These are phyloP conservation scores for Ochotona princeps DNA, from an alignment of 2,113 vertebrate genomes.

Conservation along the genomic window DNA sequence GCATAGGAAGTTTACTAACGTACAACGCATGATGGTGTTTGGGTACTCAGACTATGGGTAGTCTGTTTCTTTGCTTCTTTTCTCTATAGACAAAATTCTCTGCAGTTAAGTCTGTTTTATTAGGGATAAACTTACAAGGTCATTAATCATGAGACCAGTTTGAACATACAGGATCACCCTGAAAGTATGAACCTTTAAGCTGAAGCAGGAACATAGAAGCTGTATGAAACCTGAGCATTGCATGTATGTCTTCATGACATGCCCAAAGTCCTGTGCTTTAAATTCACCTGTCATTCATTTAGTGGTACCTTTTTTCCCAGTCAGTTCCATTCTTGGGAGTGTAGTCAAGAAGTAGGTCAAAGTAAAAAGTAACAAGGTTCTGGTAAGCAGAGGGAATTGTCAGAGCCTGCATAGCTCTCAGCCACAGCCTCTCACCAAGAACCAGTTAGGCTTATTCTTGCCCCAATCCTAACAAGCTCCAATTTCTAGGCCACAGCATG, in stretches of 20 bases:
- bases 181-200: slow-evolving; percentile 42
- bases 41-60: rapidly evolving
- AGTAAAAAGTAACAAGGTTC: background rate
- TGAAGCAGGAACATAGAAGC: background rate
- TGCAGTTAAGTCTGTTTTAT: background rate
- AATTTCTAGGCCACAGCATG: background rate
- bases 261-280: background rate
- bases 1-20: background rate
- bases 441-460: background rate
- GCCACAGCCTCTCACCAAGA: background rate
- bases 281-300: slow-evolving; percentile 29
- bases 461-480: background rate
- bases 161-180: background rate
- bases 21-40: background rate
- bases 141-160: slow-evolving; percentile 1
- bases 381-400: background rate
- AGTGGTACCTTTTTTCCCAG: background rate
- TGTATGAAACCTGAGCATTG: background rate
- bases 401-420: no score
- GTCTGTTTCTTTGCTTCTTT: background rate
- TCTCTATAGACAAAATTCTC: background rate
- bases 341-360: background rate
- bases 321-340: background rate
- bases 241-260: background rate
- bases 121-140: background rate